A percentile compares a stretch with the other conserved stretches of the same genome.
Conservation (phyloP, 1,140 invertebrate genomes). For the Formica exsecta region DNA sequence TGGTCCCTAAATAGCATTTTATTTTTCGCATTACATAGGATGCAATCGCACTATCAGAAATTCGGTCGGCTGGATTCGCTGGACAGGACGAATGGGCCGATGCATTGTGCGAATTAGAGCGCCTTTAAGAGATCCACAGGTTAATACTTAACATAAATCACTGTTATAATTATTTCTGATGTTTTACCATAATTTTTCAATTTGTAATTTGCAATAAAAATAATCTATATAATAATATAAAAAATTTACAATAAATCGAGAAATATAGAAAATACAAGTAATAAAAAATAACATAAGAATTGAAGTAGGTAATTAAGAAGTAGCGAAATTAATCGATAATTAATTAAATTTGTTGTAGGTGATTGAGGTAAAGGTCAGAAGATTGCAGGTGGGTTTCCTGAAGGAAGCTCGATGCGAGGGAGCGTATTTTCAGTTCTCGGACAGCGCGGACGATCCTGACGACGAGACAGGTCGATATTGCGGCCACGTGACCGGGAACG, state of each 20-base stretch:
- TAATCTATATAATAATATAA: not conserved
- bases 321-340: not conserved
- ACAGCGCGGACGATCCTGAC: constrained; percentile 76
- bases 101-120: constrained; percentile 80
- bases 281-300: not conserved
- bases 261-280: too few species aligned
- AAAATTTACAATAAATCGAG: not conserved
- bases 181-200: not conserved
- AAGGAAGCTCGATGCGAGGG: constrained; percentile 80
- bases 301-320: not conserved
- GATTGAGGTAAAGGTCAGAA: constrained; percentile 80
- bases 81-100: constrained; percentile 83
- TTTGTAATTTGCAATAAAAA: too few species aligned
- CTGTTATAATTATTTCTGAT: constrained; percentile 14
- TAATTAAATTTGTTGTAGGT: constrained; percentile 65
- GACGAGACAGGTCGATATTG: constrained; percentile 81
- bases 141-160: constrained; percentile 49
- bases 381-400: constrained; percentile 81
- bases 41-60: constrained; percentile 82
- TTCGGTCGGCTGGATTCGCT: constrained; percentile 82
- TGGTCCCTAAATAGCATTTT: constrained; percentile 63
- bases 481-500: constrained; percentile 80
- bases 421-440: constrained; percentile 81
- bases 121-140: constrained; percentile 81
- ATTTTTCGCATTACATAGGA: constrained; percentile 72